Evolutionary conservation across 64 coral and sea anemone species (phyloP), one percentile per base, ranked within the genome.

Genomic region (Dendrophyllia cribrosa): DNA sequence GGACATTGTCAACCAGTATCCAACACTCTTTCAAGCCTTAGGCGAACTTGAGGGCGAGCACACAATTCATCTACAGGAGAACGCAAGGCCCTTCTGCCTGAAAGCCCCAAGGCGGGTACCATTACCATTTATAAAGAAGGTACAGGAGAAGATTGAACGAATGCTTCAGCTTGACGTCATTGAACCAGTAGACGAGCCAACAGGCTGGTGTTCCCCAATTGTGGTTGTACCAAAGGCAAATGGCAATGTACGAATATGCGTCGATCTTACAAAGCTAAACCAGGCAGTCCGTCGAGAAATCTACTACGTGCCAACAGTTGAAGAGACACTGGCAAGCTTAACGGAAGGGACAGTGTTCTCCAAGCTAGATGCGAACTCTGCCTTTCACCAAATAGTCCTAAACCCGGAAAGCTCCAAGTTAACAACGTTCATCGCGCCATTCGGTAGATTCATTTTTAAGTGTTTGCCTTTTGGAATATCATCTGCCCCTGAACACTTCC

Each of bases 391-490:
- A 16, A 62, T 92, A 46, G 51, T 82, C 58, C 55, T 92, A 8
- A 76, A 59, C 75, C 9, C 72, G 65, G 58, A 92, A 85, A 85
- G 70, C 25, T 56, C 89, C 51, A 85, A 85, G 58, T 15, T 93
- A 51, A 93, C 91, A 7, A 79, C 91, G 9, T 88, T 93, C 19
- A 87, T 87, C 45, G 80, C 91, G 17, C 91, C 91, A 7, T 93
- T 93, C 47, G 61, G 75, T 4, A 61, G 83, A 13, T 93, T 25
- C 75, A 70, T 86, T 49, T 93, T 78, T 65, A 68, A 55, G 17
- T 63, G 74, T 63, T 58, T 87, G 11, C 83, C 81, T 16, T 87
- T 66, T 9, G 83, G 91, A 16, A 87, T 87, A 34, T 71, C 74
- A 53, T 79, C 74, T 4, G 91, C 91, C 5, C 83, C 91, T 11